phyloP scores from a whole-genome alignment of 2,797 vertebrate species.

The Enteromius treurensis region DNA sequence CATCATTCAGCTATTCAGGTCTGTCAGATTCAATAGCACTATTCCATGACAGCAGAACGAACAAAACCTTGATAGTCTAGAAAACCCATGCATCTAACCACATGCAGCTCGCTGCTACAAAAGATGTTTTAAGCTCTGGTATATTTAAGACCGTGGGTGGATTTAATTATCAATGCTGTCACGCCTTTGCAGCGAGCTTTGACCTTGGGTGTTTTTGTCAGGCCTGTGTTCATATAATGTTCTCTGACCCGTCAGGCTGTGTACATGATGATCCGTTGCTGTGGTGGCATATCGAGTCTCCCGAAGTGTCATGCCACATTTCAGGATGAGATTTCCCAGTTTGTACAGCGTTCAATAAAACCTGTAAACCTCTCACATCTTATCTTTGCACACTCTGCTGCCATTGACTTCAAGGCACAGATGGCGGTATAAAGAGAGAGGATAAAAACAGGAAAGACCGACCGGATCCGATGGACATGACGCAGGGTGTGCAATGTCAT shows the following conservation, averaged over 20 bases:
- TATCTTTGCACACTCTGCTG: constrained; percentile 29
- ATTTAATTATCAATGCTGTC: constrained; percentile 36
- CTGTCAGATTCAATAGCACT: neutral
- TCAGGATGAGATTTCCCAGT: constrained; percentile 12
- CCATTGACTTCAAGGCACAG: neutral
- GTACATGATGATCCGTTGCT: constrained; percentile 33
- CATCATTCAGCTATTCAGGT: neutral
- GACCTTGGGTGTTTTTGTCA: constrained; percentile 48
- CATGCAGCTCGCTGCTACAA: neutral
- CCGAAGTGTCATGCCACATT: constrained; percentile 27
- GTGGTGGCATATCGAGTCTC: constrained; percentile 38
- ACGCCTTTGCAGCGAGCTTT: constrained; percentile 45
- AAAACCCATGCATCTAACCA: neutral
- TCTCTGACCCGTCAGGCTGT: constrained; percentile 24
- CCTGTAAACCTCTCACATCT: constrained; percentile 23
- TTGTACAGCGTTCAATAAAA: constrained; percentile 24
- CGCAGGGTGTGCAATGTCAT: constrained; percentile 1
- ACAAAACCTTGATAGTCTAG: constrained; percentile 1
- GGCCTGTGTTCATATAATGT: constrained; percentile 14
- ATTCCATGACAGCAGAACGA: neutral
- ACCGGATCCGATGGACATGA: neutral
- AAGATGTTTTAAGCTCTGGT: constrained; percentile 12
- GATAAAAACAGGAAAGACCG: neutral
- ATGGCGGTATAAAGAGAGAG: neutral
- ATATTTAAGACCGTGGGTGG: constrained; percentile 40